These are phyloP conservation scores for Helicolenus hilgendorfi DNA, from an alignment of 2,797 vertebrate genomes.

Conservation along the genomic window DNA sequence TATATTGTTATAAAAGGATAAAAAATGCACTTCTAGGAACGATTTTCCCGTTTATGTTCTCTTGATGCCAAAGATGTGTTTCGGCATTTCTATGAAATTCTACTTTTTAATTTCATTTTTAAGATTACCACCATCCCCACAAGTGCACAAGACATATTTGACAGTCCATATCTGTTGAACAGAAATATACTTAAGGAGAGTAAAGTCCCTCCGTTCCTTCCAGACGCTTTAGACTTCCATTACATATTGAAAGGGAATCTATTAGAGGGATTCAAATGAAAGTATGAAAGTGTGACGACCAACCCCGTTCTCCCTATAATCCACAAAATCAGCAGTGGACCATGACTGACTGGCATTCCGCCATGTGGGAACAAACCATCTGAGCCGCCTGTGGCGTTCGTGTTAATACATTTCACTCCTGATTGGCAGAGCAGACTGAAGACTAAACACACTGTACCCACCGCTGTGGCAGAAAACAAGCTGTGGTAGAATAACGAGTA, in stretches of 20 bases:
- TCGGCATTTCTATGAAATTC: too few relatives aligned
- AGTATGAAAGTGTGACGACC: neutral
- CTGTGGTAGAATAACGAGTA: conserved; percentile 4
- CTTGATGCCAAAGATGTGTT: too few relatives aligned
- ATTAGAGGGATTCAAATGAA: neutral
- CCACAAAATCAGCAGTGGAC: conserved; percentile 33
- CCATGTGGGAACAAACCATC: conserved; percentile 38
- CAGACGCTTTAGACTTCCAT: neutral
- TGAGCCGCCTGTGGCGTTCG: conserved; percentile 22
- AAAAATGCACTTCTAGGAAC: too few relatives aligned
- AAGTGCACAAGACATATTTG: neutral
- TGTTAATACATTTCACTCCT: conserved; percentile 28
- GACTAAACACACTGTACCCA: conserved; percentile 10
- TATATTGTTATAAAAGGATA: too few relatives aligned
- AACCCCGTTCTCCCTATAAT: conserved; percentile 1
- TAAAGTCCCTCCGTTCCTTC: neutral
- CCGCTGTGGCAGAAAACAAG: neutral
- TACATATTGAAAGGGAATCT: neutral
- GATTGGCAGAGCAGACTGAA: conserved; percentile 26
- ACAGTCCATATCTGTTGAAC: neutral
- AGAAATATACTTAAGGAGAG: neutral
- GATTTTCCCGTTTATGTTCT: too few relatives aligned
- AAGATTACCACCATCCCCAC: neutral
- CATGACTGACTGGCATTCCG: conserved; percentile 9
- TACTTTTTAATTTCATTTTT: neutral